Evolutionary conservation across 2,888 invertebrate species (phyloP), one percentile per base, ranked within the genome.

Genomic region (Trichopria drosophilae): DNA sequence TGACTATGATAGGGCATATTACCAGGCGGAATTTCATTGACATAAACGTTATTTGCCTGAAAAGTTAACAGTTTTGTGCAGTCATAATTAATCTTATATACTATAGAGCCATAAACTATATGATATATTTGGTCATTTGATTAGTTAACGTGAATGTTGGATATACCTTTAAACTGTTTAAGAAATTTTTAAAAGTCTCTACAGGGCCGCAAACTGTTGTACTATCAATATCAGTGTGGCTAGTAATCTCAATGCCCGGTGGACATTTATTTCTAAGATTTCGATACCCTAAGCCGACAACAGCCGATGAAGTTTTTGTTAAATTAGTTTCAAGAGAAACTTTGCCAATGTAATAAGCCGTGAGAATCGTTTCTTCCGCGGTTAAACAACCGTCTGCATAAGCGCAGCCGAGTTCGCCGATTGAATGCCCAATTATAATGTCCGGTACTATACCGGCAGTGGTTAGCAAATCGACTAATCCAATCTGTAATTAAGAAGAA

Each of bases 351-450:
- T 63, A 68, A 10, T 70, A 61, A 0, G 73, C 68, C 4, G 69
- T 53, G 3, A 71, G 53, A 6, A 73, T 47, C 69, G 67, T 71
- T 61, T 73, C 65, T 26, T 73, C 72, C 3, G 68, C 67, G 0
- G 92, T 90, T 62, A 96, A 83, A 60, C 91, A 89, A 1, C 91
- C 93, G 73, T 97, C 97, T 4, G 93, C 94, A 77, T 97, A 97
- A 0, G 91, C 94, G 74, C 96, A 96, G 1, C 92, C 94, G 7
- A 97, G 79, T 74, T 97, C 97, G 18, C 97, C 97, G 0, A 93
- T 91, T 10, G 95, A 95, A 76, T 96, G 95, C 1, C 96, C 93
- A 48, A 89, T 82, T 56, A 88, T 82, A 13, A 84, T 84, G 73
- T 88, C 87, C 2, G 88, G 85, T 32, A 77, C 74, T 6, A 89